These are phyloP conservation scores for Megatriorchis doriae DNA, from an alignment of 2,113 vertebrate species.

Conservation along the genomic window DNA sequence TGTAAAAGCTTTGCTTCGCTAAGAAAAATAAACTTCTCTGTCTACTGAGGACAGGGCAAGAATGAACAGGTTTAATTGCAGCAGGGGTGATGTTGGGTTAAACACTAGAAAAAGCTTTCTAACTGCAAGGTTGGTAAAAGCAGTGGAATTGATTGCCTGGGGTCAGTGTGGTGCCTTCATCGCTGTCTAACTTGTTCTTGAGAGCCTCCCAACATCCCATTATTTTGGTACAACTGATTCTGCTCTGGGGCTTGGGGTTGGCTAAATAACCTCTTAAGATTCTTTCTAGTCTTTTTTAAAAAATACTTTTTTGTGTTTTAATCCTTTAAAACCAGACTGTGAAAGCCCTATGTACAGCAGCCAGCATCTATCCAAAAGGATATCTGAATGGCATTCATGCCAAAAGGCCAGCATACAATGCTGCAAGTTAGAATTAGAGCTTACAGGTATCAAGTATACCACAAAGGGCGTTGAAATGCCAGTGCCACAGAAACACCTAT, in stretches of 20 bases:
- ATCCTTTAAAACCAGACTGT: neutral
- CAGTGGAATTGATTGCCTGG: constrained; percentile 25
- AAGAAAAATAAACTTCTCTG: neutral
- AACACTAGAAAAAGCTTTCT: neutral
- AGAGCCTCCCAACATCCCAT: neutral
- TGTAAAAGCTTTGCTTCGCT: neutral
- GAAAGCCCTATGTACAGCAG: neutral
- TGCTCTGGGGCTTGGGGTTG: neutral
- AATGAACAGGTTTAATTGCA: constrained; percentile 20
- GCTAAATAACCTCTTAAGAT: neutral
- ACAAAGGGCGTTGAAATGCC: neutral
- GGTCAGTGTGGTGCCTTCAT: neutral
- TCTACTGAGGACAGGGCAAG: neutral
- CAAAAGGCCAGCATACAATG: neutral
- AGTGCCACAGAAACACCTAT: neutral
- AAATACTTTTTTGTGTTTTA: neutral
- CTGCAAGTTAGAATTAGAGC: neutral
- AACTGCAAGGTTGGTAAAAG: neutral
- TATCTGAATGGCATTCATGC: neutral
- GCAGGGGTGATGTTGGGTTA: neutral
- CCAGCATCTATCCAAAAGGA: neutral
- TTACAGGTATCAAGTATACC: neutral
- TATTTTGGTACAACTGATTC: neutral
- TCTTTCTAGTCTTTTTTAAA: neutral
- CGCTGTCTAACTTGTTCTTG: neutral